Conservation (phyloP, 2,113 vertebrate species). For the Psophia crepitans region DNA sequence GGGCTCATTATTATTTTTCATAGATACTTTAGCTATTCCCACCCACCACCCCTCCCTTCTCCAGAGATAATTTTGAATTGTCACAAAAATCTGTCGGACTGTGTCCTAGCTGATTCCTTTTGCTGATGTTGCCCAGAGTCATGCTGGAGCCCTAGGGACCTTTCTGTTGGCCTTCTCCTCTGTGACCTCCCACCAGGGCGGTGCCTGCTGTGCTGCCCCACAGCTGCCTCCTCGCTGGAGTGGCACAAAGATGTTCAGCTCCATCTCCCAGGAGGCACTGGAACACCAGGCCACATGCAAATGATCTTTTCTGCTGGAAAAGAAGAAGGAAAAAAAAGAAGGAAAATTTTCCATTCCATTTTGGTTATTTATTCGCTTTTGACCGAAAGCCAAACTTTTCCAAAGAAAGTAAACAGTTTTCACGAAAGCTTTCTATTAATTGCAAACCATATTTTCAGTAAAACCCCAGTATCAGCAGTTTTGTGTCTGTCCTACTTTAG, state of each 20-base stretch:
- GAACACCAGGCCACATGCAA: background rate
- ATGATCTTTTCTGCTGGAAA: background rate
- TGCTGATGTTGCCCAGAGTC: background rate
- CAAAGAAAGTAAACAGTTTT: constrained; percentile 14
- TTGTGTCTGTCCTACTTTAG: background rate
- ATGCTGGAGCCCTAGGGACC: background rate
- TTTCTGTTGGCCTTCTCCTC: background rate
- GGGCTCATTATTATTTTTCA: background rate
- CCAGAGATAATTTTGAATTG: background rate
- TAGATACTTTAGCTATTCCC: background rate
- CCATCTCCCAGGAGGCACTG: background rate
- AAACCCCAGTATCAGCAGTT: background rate
- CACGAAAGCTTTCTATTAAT: background rate
- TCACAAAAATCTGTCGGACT: background rate
- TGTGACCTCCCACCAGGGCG: background rate
- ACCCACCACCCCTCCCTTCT: accelerated
- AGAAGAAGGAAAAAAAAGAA: background rate
- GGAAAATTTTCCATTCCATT: background rate
- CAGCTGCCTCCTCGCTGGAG: background rate
- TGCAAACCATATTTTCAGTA: background rate
- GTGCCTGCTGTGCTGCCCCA: accelerated
- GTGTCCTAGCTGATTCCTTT: background rate
- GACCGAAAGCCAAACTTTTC: background rate
- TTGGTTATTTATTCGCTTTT: background rate
- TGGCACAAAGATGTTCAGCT: background rate